Conservation (phyloP, 2,888 invertebrate genomes). For the Drosophila yooni region DNA sequence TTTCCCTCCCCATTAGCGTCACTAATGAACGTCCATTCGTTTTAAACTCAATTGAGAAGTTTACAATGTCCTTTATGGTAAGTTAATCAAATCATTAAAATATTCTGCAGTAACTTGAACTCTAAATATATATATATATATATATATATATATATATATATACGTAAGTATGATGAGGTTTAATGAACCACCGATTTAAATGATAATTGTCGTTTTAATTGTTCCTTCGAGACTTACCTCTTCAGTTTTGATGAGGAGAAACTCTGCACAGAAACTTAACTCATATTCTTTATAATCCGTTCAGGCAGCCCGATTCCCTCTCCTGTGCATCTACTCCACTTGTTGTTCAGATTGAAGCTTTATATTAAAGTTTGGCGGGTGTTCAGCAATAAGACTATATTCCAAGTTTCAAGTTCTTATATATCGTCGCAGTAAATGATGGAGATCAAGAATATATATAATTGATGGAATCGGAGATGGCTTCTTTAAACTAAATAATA, state of each 20-base stretch:
- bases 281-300: background rate
- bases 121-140: background rate
- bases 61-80: background rate
- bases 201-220: background rate
- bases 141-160: background rate
- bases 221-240: background rate
- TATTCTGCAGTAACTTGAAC: background rate
- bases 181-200: background rate
- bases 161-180: background rate
- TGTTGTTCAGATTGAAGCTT: background rate
- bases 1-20: background rate
- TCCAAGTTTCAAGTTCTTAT: background rate
- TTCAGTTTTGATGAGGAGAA: background rate
- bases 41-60: slow-evolving; percentile 13
- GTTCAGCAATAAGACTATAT: background rate
- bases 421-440: background rate
- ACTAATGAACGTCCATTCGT: slow-evolving; percentile 15
- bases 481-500: background rate
- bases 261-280: background rate
- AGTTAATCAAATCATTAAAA: background rate
- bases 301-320: background rate
- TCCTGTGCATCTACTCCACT: background rate
- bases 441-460: background rate
- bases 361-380: background rate
- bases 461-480: background rate